phyloP scores from a whole-genome alignment of 1,140 invertebrate species.

The Maniola jurtina region DNA sequence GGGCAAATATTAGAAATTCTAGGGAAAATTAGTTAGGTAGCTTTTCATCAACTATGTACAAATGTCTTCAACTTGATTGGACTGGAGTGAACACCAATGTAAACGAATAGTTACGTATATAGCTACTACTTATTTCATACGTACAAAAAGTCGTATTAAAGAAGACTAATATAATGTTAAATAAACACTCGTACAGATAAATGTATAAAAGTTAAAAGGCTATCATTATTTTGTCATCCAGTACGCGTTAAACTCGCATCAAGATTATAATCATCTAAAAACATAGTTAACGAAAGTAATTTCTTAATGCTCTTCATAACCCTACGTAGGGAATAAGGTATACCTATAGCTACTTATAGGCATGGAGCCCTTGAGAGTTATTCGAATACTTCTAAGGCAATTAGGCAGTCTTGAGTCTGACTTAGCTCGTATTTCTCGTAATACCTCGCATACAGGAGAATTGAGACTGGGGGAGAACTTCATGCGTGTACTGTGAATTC shows the following conservation, averaged over 20 bases:
- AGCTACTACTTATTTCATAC: too few species aligned
- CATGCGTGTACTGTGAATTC: slow-evolving; percentile 42
- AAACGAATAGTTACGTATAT: too few species aligned
- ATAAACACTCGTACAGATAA: background rate
- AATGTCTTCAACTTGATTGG: too few species aligned
- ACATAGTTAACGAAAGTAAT: background rate
- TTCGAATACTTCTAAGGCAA: slow-evolving; percentile 17
- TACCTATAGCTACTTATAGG: background rate
- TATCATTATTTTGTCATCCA: slow-evolving; percentile 4
- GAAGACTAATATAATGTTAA: too few species aligned
- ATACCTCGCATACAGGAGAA: slow-evolving; percentile 22
- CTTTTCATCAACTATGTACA: too few species aligned
- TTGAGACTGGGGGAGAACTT: slow-evolving; percentile 47
- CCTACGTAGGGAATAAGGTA: too few species aligned
- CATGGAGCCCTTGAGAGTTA: background rate
- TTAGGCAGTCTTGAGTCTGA: slow-evolving; percentile 24
- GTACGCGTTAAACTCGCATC: background rate
- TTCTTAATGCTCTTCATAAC: too few species aligned
- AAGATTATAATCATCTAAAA: background rate
- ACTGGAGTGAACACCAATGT: too few species aligned
- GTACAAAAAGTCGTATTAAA: too few species aligned
- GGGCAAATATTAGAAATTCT: too few species aligned
- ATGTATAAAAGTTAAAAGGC: background rate
- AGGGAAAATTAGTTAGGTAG: too few species aligned
- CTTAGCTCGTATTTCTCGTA: slow-evolving; percentile 23